A percentile compares a stretch with the other conserved stretches of the same genome.
These are phyloP conservation scores for Cheilinus undulatus DNA, from an alignment of 2,113 vertebrate species.

Conservation along the genomic window DNA sequence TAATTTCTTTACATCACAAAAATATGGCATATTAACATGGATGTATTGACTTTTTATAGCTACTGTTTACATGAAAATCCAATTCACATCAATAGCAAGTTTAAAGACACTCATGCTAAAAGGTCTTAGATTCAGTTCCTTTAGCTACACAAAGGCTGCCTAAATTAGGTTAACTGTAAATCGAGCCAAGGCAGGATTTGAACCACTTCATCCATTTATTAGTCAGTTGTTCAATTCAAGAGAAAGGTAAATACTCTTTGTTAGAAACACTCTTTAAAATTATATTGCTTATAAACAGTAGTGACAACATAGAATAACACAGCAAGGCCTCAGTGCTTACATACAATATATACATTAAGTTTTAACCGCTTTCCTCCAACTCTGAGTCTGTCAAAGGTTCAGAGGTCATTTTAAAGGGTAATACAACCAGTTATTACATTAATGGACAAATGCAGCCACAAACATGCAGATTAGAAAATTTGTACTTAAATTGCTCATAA, in stretches of 20 bases:
- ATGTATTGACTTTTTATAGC: too few species aligned
- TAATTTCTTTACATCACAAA: too few species aligned
- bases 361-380: slow-evolving; percentile 1
- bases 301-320: slow-evolving; percentile 21
- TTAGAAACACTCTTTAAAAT: slow-evolving; percentile 66
- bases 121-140: too few species aligned
- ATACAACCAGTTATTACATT: not conserved
- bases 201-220: slow-evolving; percentile 81
- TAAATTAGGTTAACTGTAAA: not conserved
- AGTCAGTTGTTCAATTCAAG: slow-evolving; percentile 71
- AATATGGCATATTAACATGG: too few species aligned
- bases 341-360: slow-evolving; percentile 72
- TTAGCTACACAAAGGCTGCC: not conserved
- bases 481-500: slow-evolving; percentile 4
- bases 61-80: too few species aligned
- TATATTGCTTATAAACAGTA: slow-evolving; percentile 47
- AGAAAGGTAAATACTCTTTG: slow-evolving; percentile 46
- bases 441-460: not conserved
- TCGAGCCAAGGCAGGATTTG: slow-evolving; percentile 21
- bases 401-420: slow-evolving; percentile 29
- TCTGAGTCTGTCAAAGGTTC: slow-evolving; percentile 13
- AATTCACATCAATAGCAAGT: too few species aligned
- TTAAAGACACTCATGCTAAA: too few species aligned
- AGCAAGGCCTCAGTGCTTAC: slow-evolving; percentile 57
- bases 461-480: slow-evolving; percentile 7